Conservation (phyloP, 2,113 vertebrate genomes). For the Charadrius vociferus region DNA sequence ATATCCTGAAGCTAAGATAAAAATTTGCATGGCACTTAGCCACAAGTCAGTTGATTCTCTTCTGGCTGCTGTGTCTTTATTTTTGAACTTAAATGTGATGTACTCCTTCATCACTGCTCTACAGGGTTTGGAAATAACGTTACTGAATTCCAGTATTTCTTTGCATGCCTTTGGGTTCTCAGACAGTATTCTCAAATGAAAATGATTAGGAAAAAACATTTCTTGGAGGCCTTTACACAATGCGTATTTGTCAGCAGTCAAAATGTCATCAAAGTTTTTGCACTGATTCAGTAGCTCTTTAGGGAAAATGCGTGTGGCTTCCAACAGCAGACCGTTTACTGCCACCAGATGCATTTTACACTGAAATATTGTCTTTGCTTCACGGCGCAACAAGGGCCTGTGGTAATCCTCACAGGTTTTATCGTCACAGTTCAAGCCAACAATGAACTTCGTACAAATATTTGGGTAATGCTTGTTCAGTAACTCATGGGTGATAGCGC, state of each 20-base stretch:
- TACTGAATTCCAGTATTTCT: slow-evolving; percentile 65
- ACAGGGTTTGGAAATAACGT: slow-evolving; percentile 37
- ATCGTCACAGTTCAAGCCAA: slow-evolving; percentile 72
- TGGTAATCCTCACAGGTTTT: slow-evolving; percentile 70
- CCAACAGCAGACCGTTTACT: slow-evolving; percentile 75
- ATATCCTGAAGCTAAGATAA: slow-evolving; percentile 72
- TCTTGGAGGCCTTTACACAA: slow-evolving; percentile 70
- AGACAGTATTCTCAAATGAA: slow-evolving; percentile 78
- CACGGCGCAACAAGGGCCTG: slow-evolving; percentile 56
- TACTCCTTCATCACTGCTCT: slow-evolving; percentile 68
- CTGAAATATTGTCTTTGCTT: slow-evolving; percentile 71
- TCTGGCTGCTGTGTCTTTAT: slow-evolving; percentile 29
- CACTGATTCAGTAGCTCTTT: slow-evolving; percentile 53
- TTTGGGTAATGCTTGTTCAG: slow-evolving; percentile 53
- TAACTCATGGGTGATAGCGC: slow-evolving; percentile 52
- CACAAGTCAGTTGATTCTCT: slow-evolving; percentile 81
- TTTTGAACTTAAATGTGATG: slow-evolving; percentile 60
- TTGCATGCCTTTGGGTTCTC: slow-evolving; percentile 72
- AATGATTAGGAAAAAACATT: slow-evolving; percentile 77
- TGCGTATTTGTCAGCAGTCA: slow-evolving; percentile 46
- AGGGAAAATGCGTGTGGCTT: slow-evolving; percentile 66
- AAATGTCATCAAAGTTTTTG: slow-evolving; percentile 59
- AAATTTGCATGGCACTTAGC: slow-evolving; percentile 73
- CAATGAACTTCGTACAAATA: slow-evolving; percentile 73
- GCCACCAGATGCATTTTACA: slow-evolving; percentile 74